Evolutionary conservation across 2,888 invertebrate species (phyloP).

Genomic region (Lasius fuliginosus): DNA sequence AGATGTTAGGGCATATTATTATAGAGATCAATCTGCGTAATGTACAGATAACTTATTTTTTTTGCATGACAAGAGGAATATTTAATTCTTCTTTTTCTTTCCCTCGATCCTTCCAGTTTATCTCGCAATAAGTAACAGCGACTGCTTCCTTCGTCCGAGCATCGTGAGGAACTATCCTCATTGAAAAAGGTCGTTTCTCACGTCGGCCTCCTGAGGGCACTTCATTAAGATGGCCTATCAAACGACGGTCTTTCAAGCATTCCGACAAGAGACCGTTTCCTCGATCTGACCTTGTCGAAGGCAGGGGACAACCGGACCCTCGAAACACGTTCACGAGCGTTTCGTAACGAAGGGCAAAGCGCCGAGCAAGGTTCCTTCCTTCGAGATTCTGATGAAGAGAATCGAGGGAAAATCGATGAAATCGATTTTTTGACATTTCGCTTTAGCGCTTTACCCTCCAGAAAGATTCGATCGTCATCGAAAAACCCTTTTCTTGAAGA

Average conservation of each 20-base stretch:
- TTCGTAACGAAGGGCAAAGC: slow-evolving; percentile 61
- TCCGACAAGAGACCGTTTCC: slow-evolving; percentile 57
- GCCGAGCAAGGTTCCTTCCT: slow-evolving; percentile 15
- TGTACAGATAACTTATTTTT: background rate
- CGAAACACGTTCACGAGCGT: slow-evolving; percentile 41
- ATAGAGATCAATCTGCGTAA: background rate
- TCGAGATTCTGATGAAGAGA: slow-evolving; percentile 15
- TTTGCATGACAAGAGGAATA: background rate
- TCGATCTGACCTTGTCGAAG: slow-evolving; percentile 41
- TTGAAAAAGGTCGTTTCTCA: slow-evolving; percentile 71
- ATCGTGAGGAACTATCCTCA: slow-evolving; percentile 28
- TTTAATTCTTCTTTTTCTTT: background rate
- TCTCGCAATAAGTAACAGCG: background rate
- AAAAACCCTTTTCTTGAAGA: slow-evolving; percentile 74
- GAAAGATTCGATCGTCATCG: slow-evolving; percentile 75
- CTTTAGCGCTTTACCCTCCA: slow-evolving; percentile 32
- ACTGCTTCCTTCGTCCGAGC: background rate
- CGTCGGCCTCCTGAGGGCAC: slow-evolving; percentile 56
- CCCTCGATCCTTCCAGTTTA: background rate
- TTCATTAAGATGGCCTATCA: slow-evolving; percentile 73
- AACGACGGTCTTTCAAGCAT: slow-evolving; percentile 63
- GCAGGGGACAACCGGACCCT: slow-evolving; percentile 38
- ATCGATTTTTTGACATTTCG: slow-evolving; percentile 67
- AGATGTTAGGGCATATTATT: background rate
- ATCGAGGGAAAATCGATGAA: slow-evolving; percentile 34